These are phyloP conservation scores for Meteorus colon DNA, from an alignment of 2,888 invertebrate species.

Conservation along the genomic window DNA sequence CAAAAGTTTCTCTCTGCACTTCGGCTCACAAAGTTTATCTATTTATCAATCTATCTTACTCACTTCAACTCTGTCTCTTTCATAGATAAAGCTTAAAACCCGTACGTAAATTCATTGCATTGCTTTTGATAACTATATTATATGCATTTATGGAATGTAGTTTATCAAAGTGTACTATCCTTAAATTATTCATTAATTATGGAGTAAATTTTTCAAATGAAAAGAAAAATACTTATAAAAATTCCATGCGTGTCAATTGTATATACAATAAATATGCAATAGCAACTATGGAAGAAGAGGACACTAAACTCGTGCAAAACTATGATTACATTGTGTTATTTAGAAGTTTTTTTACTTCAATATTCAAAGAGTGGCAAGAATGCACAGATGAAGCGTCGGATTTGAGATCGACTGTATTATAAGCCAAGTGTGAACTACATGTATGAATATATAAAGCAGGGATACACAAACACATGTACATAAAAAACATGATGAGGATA, in stretches of 20 bases:
- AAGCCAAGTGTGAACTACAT: neutral
- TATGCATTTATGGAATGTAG: neutral
- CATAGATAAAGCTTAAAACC: neutral
- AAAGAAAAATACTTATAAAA: no score
- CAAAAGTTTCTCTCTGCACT: neutral
- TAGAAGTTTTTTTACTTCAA: no score
- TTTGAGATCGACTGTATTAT: neutral
- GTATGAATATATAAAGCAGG: neutral
- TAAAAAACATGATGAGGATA: constrained; percentile 1
- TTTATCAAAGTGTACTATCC: no score
- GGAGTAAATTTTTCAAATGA: no score
- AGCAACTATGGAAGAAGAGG: no score
- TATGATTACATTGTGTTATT: no score
- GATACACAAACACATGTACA: neutral
- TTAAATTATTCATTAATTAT: no score
- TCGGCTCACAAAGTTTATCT: neutral
- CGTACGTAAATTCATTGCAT: neutral
- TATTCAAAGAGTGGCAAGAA: no score
- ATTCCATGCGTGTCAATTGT: no score
- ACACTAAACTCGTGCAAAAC: no score
- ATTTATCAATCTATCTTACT: neutral
- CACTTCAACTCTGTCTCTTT: neutral
- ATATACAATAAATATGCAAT: no score
- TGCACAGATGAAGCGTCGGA: no score
- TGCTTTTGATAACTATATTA: neutral